Evolutionary conservation across 2,888 invertebrate genomes (phyloP).

Genomic region (Acanthococcus lagerstroemiae): DNA sequence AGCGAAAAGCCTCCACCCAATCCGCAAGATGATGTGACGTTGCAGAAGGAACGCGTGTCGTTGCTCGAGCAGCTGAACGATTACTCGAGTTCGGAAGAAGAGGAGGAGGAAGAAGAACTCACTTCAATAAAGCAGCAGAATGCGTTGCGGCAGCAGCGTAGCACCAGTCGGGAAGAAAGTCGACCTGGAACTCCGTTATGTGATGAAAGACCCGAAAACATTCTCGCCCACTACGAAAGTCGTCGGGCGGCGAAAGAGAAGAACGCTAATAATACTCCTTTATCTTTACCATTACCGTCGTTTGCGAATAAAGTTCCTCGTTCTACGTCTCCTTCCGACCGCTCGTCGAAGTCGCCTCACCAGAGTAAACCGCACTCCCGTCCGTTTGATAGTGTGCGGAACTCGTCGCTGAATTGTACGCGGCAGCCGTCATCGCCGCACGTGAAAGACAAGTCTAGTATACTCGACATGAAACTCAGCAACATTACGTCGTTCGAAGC

Average conservation of each 20-base stretch:
- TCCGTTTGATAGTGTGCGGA: constrained; percentile 69
- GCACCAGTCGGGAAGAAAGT: constrained; percentile 47
- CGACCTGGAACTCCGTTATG: constrained; percentile 76
- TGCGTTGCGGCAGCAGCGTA: constrained; percentile 41
- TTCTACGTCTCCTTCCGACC: constrained; percentile 37
- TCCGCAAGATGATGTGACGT: constrained; percentile 54
- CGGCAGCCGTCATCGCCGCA: constrained; percentile 42
- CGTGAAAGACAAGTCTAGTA: constrained; percentile 19
- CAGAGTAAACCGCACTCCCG: constrained; percentile 57
- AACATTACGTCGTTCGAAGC: constrained; percentile 13
- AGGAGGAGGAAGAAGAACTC: constrained; percentile 36
- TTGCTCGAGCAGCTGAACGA: constrained; percentile 56
- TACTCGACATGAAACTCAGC: constrained; percentile 20
- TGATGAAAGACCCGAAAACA: constrained; percentile 67
- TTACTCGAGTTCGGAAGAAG: constrained; percentile 37
- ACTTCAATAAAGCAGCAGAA: constrained; percentile 38
- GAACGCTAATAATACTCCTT: constrained; percentile 50
- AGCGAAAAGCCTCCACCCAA: constrained; percentile 32
- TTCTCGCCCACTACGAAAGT: constrained; percentile 59
- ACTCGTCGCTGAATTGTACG: constrained; percentile 43
- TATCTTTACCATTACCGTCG: constrained; percentile 76
- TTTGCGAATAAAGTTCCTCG: constrained; percentile 55
- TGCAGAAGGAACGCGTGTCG: constrained; percentile 57
- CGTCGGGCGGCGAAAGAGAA: constrained; percentile 55
- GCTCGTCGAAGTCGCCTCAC: constrained; percentile 24